A percentile compares a stretch with the other conserved stretches of the same genome.
Evolutionary conservation across 2,113 vertebrate genomes (phyloP).

Genomic region (Pica pica): DNA sequence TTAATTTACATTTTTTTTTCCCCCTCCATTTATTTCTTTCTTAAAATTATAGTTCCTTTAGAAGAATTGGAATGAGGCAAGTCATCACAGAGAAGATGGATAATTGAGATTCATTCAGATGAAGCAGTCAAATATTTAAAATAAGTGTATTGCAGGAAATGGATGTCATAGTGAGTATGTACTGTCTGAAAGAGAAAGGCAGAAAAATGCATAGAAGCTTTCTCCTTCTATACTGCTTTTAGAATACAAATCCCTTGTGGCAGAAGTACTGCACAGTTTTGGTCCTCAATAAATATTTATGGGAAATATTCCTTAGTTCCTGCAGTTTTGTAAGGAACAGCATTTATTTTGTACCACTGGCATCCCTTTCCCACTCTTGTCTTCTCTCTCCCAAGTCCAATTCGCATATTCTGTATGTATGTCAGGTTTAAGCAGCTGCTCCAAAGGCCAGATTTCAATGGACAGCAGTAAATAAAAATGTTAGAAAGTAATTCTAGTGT

Average conservation of each 20-base stretch:
- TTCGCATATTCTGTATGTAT: background rate
- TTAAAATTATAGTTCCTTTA: background rate
- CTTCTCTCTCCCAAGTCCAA: background rate
- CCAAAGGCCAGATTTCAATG: background rate
- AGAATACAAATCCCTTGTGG: background rate
- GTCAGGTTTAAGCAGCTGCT: background rate
- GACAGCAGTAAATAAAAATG: background rate
- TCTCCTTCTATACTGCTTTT: background rate
- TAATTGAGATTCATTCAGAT: constrained; percentile 18
- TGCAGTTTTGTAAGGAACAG: background rate
- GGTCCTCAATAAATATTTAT: constrained; percentile 38
- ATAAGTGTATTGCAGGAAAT: background rate
- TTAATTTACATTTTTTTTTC: rapidly evolving
- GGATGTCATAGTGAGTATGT: background rate
- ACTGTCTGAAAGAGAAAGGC: background rate
- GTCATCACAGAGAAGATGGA: background rate
- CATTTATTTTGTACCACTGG: background rate
- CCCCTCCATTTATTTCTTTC: background rate
- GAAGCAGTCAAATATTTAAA: constrained; percentile 41
- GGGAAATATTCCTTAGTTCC: background rate
- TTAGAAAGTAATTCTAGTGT: background rate
- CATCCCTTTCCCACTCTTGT: background rate
- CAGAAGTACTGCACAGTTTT: background rate
- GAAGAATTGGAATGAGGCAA: background rate
- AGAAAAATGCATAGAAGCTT: background rate